Conservation (phyloP, 2,888 invertebrate species). For the Drosophila villosipedis region DNA sequence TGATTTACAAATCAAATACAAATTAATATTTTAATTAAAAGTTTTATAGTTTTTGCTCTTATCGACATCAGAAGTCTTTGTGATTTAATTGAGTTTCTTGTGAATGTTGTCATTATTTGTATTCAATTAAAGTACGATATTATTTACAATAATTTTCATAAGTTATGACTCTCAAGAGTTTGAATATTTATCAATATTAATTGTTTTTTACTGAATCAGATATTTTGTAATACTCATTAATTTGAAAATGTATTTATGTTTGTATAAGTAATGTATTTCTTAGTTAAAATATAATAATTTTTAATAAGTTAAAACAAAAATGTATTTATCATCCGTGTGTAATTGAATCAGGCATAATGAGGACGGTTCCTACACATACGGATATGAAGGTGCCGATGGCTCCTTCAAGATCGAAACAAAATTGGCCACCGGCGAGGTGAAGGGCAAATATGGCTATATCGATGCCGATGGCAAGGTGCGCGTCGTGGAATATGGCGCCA, state of each 20-base stretch:
- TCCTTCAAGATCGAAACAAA: slow-evolving; percentile 96
- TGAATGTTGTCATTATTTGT: neutral
- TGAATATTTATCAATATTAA: neutral
- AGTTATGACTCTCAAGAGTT: neutral
- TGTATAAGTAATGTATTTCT: neutral
- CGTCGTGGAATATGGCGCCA: slow-evolving; percentile 95
- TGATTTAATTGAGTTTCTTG: neutral
- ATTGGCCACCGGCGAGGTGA: slow-evolving; percentile 91
- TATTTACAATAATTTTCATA: neutral
- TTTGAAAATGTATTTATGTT: neutral
- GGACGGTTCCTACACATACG: slow-evolving; percentile 96
- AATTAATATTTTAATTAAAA: neutral
- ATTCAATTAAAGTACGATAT: neutral
- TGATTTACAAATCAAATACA: neutral
- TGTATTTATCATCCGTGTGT: neutral
- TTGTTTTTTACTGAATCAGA: neutral
- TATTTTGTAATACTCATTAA: neutral
- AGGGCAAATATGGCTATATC: slow-evolving; percentile 95
- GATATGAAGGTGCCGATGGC: slow-evolving; percentile 95
- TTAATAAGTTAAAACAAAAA: neutral
- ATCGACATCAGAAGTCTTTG: neutral
- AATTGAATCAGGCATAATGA: slow-evolving; percentile 90
- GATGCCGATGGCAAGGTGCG: slow-evolving; percentile 93
- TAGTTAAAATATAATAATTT: neutral
- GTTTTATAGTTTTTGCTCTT: neutral